A percentile compares a stretch with the other conserved stretches of the same genome.
phyloP scores from a whole-genome alignment of 2,113 vertebrate genomes.

The Zapornia atra region DNA sequence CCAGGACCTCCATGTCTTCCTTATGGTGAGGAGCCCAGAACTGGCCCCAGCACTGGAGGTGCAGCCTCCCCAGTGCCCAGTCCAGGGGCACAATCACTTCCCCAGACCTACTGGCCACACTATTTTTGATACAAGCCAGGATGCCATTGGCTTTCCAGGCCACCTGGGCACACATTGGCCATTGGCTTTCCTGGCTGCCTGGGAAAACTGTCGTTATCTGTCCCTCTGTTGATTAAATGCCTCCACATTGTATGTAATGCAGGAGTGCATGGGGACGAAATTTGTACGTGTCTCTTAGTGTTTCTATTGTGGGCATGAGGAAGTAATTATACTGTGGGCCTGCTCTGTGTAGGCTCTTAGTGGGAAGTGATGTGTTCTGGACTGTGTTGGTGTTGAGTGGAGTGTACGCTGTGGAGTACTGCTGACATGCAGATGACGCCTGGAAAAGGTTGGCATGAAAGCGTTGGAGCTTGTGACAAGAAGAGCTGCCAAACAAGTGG shows the following conservation, averaged over 20 bases:
- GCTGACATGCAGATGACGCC: slow-evolving; percentile 34
- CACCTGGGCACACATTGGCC: no score
- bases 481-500: slow-evolving; percentile 21
- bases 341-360: slow-evolving; percentile 27
- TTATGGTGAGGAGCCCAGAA: no score
- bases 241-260: background rate
- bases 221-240: background rate
- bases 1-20: no score
- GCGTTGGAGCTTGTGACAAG: background rate
- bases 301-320: background rate
- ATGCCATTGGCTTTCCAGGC: no score
- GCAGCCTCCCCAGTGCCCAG: no score
- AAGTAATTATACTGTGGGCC: slow-evolving; percentile 14
- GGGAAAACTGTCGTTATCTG: background rate
- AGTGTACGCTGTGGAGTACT: background rate
- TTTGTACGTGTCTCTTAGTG: background rate
- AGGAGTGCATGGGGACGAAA: background rate
- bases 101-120: no score
- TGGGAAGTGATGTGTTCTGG: slow-evolving; percentile 41
- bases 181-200: no score
- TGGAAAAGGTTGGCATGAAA: slow-evolving; percentile 42
- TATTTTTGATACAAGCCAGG: no score
- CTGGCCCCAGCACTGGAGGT: no score
- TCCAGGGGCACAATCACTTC: no score
- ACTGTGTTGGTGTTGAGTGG: background rate